Base-by-base conservation (phyloP, 2,888 invertebrate genomes). In the Halictus ligatus region DNA sequence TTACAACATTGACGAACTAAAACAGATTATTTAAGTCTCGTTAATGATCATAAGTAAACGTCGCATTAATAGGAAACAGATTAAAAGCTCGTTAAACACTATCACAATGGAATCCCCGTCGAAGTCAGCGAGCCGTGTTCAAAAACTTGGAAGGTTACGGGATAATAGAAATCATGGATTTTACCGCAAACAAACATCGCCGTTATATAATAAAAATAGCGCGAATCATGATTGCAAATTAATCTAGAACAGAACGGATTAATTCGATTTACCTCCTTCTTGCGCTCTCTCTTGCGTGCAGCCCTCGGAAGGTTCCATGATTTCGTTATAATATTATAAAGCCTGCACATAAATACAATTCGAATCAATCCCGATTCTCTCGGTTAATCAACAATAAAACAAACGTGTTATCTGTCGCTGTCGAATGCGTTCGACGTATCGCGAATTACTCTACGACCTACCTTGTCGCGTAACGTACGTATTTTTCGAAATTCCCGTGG, bases 281-380 rank as follows among this genome's bases (percentile, higher is more conserved):
- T 87, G 89, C 72, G 84, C 81, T 83, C 89, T 92, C 85, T 93
- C 93, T 48, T 89, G 91, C 43, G 71, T 78, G 85, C 89, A 88
- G 87, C 83, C 84, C 88, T 88, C 91, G 84, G 74, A 87, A 85
- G 88, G 81, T 90, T 93, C 93, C 93, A 93, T 93, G 85, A 83
- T 89, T 89, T 85, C 84, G 86, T 87, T 89, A 89, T 87, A 83
- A 84, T 89, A 86, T 79, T 88, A 87, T 87, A 87, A 85, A 60
- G 81, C 88, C 87, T 89, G 67, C 79, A 85, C 89, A 89, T 81
- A 82, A 87, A 89, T 87, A 85, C 88, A 89, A 29, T 86, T 69
- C 58, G 71, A 85, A 89, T 89, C 83, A 89, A 88, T 88, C 83
- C 76, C n/a, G 67, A 81, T 83, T 69, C 29, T 69, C 21, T n/a